phyloP scores from a whole-genome alignment of 1,140 invertebrate species.

The Danaus melanippus region DNA sequence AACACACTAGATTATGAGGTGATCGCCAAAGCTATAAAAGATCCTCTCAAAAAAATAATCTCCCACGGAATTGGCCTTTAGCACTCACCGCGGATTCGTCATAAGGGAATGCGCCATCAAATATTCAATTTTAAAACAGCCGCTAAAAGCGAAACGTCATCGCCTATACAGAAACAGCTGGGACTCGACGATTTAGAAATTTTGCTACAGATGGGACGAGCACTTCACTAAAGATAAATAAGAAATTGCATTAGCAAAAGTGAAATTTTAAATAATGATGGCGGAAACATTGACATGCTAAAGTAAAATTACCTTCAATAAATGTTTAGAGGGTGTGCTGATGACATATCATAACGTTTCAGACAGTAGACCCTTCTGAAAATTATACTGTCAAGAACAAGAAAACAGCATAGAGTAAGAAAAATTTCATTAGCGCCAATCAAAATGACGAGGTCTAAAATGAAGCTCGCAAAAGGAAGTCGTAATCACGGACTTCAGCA shows the following conservation, averaged over 20 bases:
- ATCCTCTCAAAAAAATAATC: slow-evolving; percentile 63
- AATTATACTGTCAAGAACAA: slow-evolving; percentile 69
- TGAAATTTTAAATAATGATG: slow-evolving; percentile 62
- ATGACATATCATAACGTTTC: slow-evolving; percentile 48
- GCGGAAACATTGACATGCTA: slow-evolving; percentile 53
- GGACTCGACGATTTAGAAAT: slow-evolving; percentile 67
- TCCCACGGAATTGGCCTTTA: slow-evolving; percentile 48
- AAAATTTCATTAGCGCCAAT: slow-evolving; percentile 73
- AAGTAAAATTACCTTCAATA: slow-evolving; percentile 49
- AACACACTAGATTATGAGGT: not conserved
- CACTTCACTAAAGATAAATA: slow-evolving; percentile 58
- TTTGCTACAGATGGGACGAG: slow-evolving; percentile 68
- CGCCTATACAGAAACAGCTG: slow-evolving; percentile 62
- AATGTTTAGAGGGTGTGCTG: slow-evolving; percentile 58
- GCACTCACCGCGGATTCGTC: slow-evolving; percentile 60
- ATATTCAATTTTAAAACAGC: slow-evolving; percentile 72
- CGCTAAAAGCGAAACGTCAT: slow-evolving; percentile 71
- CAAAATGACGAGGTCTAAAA: slow-evolving; percentile 71
- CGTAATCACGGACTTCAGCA: slow-evolving; percentile 69
- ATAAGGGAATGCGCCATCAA: slow-evolving; percentile 69
- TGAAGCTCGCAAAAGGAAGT: slow-evolving; percentile 65
- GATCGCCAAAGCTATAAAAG: slow-evolving; percentile 36
- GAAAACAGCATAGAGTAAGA: slow-evolving; percentile 61
- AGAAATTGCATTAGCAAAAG: slow-evolving; percentile 69
- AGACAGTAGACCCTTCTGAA: slow-evolving; percentile 36